These are phyloP conservation scores for Vulpes ferrilata DNA, from an alignment of 2,113 vertebrate species.

Conservation along the genomic window DNA sequence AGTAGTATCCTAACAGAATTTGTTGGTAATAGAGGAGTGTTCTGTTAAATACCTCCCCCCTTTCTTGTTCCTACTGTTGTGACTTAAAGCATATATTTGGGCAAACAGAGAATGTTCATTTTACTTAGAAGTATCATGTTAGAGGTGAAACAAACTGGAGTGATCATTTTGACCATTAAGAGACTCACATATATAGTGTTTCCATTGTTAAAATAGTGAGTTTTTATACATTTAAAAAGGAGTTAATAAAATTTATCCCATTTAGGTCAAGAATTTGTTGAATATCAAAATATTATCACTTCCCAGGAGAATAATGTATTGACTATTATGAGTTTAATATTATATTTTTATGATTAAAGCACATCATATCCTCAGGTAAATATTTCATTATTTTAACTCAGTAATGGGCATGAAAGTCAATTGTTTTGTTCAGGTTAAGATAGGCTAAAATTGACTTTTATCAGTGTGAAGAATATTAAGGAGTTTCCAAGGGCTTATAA, in stretches of 20 bases:
- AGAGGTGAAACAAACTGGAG: neutral
- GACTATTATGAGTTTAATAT: neutral
- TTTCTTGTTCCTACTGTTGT: neutral
- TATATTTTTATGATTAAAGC: neutral
- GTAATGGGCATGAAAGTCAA: neutral
- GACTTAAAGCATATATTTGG: neutral
- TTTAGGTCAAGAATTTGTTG: neutral
- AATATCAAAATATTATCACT: neutral
- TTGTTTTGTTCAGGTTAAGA: constrained; percentile 7
- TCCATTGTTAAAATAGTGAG: neutral
- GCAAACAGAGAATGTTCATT: neutral
- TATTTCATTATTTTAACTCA: constrained; percentile 16
- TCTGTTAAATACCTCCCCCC: neutral
- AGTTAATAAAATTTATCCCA: neutral
- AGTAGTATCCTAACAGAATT: neutral
- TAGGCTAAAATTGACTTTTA: neutral
- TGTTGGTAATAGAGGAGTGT: neutral
- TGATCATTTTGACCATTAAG: neutral
- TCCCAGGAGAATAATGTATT: neutral
- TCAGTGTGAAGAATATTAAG: neutral
- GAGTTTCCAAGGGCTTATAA: neutral
- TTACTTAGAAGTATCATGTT: neutral
- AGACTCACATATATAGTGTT: neutral
- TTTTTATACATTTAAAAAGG: neutral
- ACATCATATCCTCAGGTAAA: neutral